Conservation (phyloP, 1,140 invertebrate species). For the Phymastichus coffea region DNA sequence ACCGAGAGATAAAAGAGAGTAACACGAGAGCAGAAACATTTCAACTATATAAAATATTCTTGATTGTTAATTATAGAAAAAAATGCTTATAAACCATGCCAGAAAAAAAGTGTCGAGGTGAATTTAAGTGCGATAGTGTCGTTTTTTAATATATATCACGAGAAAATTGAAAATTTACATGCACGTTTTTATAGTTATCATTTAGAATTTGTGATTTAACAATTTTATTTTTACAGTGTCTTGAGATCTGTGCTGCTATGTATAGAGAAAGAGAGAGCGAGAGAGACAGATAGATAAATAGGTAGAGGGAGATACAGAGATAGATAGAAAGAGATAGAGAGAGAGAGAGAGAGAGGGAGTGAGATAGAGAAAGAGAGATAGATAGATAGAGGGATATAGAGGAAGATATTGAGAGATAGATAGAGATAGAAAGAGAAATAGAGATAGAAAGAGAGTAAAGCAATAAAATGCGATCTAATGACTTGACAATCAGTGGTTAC, state of each 20-base stretch:
- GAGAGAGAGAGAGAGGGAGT: too few species aligned
- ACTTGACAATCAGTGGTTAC: too few species aligned
- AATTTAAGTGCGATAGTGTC: slow-evolving; percentile 41
- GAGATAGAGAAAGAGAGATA: too few species aligned
- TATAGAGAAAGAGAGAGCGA: too few species aligned
- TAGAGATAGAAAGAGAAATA: too few species aligned
- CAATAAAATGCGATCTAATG: too few species aligned
- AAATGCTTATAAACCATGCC: slow-evolving; percentile 44
- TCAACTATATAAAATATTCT: slow-evolving; percentile 9
- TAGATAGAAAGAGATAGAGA: too few species aligned
- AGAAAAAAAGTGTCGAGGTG: slow-evolving; percentile 43
- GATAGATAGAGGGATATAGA: too few species aligned
- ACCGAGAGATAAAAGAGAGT: slow-evolving; percentile 9
- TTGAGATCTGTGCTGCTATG: slow-evolving; percentile 19
- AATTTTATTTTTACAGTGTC: slow-evolving; percentile 6
- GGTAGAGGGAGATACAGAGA: too few species aligned
- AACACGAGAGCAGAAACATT: slow-evolving; percentile 27
- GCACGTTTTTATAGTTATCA: slow-evolving; percentile 25
- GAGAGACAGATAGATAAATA: too few species aligned
- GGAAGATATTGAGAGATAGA: too few species aligned
- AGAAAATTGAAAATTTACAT: slow-evolving; percentile 36
- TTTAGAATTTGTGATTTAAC: neutral
- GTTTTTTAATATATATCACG: slow-evolving; percentile 9
- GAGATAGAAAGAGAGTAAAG: too few species aligned
- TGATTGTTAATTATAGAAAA: slow-evolving; percentile 27